Evolutionary conservation across 2,113 vertebrate genomes (phyloP).

Genomic region (Alectura lathami): DNA sequence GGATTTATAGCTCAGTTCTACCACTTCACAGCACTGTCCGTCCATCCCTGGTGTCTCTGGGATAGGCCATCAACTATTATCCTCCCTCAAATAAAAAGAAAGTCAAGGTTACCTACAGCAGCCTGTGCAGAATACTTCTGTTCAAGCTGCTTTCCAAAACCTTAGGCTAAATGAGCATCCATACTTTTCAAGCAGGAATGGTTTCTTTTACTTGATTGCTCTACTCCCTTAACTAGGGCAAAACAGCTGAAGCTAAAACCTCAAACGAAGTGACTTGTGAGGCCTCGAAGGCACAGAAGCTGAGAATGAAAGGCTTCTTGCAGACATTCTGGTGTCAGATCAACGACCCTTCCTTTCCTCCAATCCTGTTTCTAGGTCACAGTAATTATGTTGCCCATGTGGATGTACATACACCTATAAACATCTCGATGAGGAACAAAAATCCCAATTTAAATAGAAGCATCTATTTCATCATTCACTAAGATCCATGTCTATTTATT

Average conservation of each 20-base stretch:
- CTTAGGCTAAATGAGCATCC: neutral
- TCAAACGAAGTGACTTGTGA: neutral
- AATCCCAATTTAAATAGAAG: neutral
- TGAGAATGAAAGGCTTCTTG: neutral
- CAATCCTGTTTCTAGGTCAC: too few species aligned
- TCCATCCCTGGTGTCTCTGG: neutral
- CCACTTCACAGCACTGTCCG: neutral
- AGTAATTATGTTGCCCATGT: neutral
- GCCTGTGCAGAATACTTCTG: accelerated
- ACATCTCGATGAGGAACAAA: neutral
- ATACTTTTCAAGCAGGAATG: neutral
- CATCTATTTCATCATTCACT: neutral
- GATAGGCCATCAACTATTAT: neutral
- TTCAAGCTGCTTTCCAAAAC: neutral
- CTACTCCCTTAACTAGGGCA: neutral
- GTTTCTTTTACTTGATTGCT: accelerated
- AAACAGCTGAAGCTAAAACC: neutral
- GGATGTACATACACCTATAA: neutral
- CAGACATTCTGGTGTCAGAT: neutral
- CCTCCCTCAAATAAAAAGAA: neutral
- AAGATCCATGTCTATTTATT: neutral
- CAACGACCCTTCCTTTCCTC: neutral
- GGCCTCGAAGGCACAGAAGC: neutral
- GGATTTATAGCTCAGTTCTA: neutral
- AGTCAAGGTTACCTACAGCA: neutral